Evolutionary conservation across 2,797 vertebrate genomes (phyloP), one percentile per base, ranked within the genome.

Genomic region (Lemur catta): DNA sequence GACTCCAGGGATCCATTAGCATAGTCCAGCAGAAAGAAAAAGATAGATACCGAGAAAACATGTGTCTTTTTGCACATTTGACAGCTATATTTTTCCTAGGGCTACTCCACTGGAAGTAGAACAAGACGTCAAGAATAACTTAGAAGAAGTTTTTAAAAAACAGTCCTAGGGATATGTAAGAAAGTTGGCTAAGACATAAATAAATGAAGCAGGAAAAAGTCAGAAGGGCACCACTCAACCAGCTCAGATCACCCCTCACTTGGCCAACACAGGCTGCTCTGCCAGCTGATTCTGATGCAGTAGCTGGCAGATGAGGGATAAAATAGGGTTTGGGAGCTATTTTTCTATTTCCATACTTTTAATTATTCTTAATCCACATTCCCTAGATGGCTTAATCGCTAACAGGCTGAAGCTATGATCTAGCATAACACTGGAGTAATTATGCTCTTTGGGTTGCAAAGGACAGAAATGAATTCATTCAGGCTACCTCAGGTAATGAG

Each of bases 71-170:
- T 93, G 75, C 71, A 96, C 48, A 52, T 89, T 96, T 94, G 96
- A 97, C 96, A 97, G 94, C 84, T 96, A 95, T 80, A 79, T 93
- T 96, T 97, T 96, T 96, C 97, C 96, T 94, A 94, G 84, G 95
- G 93, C 91, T 95, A 89, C 61, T 97, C 75, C 71, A 71, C 75
- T 96, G 82, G 84, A 97, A 95, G 88, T 72, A 93, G 89, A 97
- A 95, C 79, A 96, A 97, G 93, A 93, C 79, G 84, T 97, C 92
- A 96, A 95, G 93, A 94, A 96, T 89, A 96, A 97, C 20, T 92
- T 94, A 92, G 89, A 35, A 82, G 87, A 94, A 72, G 69, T 91
- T 82, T 48, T 48, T 38, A 33, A 80, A 74, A 95, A 63, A 57
- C 12, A 93, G 15, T 86, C 89, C 91, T 84, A 52, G 75, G 84